These are phyloP conservation scores for Rhodeus uyekii DNA, from an alignment of 2,797 vertebrate genomes.

Conservation along the genomic window DNA sequence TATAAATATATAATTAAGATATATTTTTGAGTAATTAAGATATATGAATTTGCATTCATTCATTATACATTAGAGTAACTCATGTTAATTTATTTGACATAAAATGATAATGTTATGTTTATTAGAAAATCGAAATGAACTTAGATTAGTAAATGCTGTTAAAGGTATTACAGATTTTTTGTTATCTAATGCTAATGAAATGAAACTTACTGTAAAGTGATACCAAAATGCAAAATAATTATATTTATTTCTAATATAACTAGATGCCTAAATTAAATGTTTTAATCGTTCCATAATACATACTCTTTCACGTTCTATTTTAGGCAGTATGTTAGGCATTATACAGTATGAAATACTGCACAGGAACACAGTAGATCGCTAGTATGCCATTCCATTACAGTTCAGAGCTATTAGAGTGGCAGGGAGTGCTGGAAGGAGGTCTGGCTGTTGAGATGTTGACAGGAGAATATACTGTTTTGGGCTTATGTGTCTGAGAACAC, in stretches of 20 bases:
- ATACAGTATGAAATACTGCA: background rate
- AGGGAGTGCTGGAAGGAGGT: background rate
- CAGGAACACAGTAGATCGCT: background rate
- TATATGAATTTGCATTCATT: too few relatives aligned
- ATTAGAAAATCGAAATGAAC: background rate
- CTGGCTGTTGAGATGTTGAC: conserved; percentile 33
- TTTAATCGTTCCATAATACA: background rate
- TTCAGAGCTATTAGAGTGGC: conserved; percentile 1
- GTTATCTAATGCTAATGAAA: background rate
- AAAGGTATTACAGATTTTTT: background rate
- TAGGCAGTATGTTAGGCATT: background rate
- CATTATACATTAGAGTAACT: background rate
- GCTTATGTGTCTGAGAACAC: conserved; percentile 51
- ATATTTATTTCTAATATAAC: background rate
- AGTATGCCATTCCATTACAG: background rate
- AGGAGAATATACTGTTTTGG: conserved; percentile 39
- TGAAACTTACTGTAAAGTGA: background rate
- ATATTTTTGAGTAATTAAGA: too few relatives aligned
- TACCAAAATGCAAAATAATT: background rate
- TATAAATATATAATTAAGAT: too few relatives aligned
- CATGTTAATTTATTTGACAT: background rate
- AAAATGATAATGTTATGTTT: background rate
- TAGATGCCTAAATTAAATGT: background rate
- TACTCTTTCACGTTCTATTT: background rate
- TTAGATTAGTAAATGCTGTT: background rate